phyloP scores from a whole-genome alignment of 2,888 invertebrate genomes.

The Idaea straminata region DNA sequence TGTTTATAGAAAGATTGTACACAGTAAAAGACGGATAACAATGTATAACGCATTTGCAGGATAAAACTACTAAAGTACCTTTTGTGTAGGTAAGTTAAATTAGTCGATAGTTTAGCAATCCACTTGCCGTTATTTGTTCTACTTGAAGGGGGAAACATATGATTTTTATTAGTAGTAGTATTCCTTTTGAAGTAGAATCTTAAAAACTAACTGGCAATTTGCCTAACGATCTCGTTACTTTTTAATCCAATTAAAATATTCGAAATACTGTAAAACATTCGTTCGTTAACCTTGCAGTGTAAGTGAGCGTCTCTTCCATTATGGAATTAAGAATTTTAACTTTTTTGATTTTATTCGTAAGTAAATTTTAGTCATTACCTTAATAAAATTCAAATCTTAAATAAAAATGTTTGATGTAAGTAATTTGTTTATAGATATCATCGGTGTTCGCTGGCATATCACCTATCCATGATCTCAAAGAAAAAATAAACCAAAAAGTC shows the following conservation, averaged over 20 bases:
- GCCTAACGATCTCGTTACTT: slow-evolving; percentile 3
- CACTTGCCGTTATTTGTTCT: not conserved
- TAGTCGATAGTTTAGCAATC: not conserved
- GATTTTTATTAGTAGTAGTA: not conserved
- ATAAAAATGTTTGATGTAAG: not conserved
- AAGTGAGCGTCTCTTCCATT: slow-evolving; percentile 1
- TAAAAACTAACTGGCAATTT: slow-evolving; percentile 11
- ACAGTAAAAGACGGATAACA: slow-evolving; percentile 63
- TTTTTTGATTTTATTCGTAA: slow-evolving; percentile 18
- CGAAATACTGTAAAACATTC: slow-evolving; percentile 1
- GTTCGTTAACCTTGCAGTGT: slow-evolving; percentile 9
- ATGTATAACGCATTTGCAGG: slow-evolving; percentile 72
- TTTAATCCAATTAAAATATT: not conserved
- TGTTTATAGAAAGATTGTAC: slow-evolving; percentile 64
- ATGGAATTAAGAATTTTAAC: slow-evolving; percentile 22
- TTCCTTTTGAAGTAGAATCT: slow-evolving; percentile 4
- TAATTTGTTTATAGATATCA: slow-evolving; percentile 41
- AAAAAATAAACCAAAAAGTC: slow-evolving; percentile 46
- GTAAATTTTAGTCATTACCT: slow-evolving; percentile 6
- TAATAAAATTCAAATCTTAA: not conserved
- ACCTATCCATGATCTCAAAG: slow-evolving; percentile 64
- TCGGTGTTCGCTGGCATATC: slow-evolving; percentile 57
- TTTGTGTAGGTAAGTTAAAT: slow-evolving; percentile 3
- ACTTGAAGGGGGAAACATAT: not conserved
- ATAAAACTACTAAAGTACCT: slow-evolving; percentile 31